Evolutionary conservation across 2,113 vertebrate genomes (phyloP), one percentile per base, ranked within the genome.

Genomic region (Scomber colias): DNA sequence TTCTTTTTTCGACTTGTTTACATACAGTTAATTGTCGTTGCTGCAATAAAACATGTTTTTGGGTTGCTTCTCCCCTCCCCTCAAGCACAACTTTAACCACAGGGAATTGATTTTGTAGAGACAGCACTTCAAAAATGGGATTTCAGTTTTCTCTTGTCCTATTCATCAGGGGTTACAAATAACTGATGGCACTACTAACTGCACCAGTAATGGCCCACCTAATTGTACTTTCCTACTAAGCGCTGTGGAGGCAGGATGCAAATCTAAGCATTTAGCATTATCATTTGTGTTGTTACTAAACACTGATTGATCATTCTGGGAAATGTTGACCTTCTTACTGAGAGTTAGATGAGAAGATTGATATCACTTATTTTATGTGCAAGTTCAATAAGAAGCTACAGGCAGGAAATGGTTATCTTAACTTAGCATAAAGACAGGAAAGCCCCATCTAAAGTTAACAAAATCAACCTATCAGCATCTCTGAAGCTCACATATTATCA

Each of bases 21-120:
- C 92, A 92, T 84, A 87, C 85, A 90, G 81, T 82, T 91, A 89
- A 90, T 91, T 91, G 86, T 89, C 65, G 14, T 73, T 87, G 59
- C 72, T 81, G 69, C 71, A 90, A 85, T 91, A 77, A 90, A 91
- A 90, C 72, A 77, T 84, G 81, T 87, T 92, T 88, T 79, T 44
- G 68, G 73, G 64, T 54, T 71, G 64, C 74, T 64, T 78, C 78
- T 80, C 73, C 55, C 59, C 81, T 79, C 70, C 54, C 72, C 69
- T 81, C 71, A 71, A 87, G 88, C 84, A 85, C 69, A 66, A 79
- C 82, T 90, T 83, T 71, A 73, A 87, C 86, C 72, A 2, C 77
- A 77, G 50, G 70, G 76, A 88, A 88, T 86, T 63, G 82, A 91
- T 87, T 90, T 83, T 79, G 75, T 60, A 65, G 73, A 81, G 63